Evolutionary conservation across 2,797 vertebrate genomes (phyloP), one percentile per base, ranked within the genome.

Genomic region (Tapirus indicus): DNA sequence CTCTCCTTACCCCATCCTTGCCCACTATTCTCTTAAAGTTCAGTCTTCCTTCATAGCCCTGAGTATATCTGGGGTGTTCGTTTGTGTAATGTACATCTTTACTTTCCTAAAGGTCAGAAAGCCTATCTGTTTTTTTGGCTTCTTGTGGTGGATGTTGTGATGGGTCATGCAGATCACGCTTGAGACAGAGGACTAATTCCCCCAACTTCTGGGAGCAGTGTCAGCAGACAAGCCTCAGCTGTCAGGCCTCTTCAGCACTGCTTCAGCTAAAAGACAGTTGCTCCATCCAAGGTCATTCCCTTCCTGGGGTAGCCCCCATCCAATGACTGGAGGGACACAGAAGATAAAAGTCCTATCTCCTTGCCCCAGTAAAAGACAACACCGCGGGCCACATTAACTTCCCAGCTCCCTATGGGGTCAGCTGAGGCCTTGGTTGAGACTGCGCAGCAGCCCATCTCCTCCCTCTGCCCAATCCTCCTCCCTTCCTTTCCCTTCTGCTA

Each of bases 391-490:
- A 17, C 7, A 17, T 13, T 27, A 47, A n/a, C 86, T 71, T 78
- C 84, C 44, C n/a, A 41, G 29, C 32, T 35, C n/a, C 74, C 75
- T 17, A 5, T 14, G 14, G 78, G 38, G 25, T 75, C 14, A 7
- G n/a, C n/a, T 1, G 62, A 71, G 3, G 7, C 4, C n/a, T 29
- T 9, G 18, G 27, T 27, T 23, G 78, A 32, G 25, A 14, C 6
- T 25, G 7, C 10, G 21, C 2, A 52, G 56, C 25, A 35, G 21
- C n/a, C 29, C 18, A 5, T 58, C n/a, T 41, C 18, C 21, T 62
- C 8, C 11, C 21, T 74, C n/a, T 49, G 20, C 38, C 13, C 7
- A 8, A 0, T 11, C 21, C 2, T 25, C 62, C 23, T 25, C 3
- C 54, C 14, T n/a, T 32, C 35, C 2, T 5, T 35, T 49, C 12